Base-by-base conservation (phyloP, 2,113 vertebrate genomes). In the Excalfactoria chinensis region DNA sequence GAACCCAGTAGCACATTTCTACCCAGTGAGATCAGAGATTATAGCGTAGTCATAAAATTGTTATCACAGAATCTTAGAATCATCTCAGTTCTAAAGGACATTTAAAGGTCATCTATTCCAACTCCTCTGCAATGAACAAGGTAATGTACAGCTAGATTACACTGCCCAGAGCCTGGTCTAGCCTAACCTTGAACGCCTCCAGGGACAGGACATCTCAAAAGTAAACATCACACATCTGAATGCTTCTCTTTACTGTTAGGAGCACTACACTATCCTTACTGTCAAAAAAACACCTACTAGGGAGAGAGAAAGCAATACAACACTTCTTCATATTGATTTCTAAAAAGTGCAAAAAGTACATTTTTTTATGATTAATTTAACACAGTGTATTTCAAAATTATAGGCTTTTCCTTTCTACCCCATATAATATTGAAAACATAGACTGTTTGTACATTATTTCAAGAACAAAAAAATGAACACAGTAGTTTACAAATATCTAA, bases 351-450 rank as follows among this genome's bases (percentile, higher is more conserved):
- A 51, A 35, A 63, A 79, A 15, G 5, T 18, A 69, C 2, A 1
- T 20, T 37, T 18, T 18, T 60, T 76, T 46, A 84, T 16, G n/a
- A 32, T 58, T 94, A 83, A 96, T 66, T 96, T 89, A 92, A 44
- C 5, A 58, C 4, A 43, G 19, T n/a, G 14, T 13, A 69, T 81
- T 73, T 94, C 7, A 11, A 28, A 91, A 89, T 43, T 84, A 80
- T 56, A 92, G 62, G 22, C 14, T 91, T 93, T 73, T 69, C 19
- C 71, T 89, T 92, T 75, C 49, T 72, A 11, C 46, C 55, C 32
- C 34, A 17, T 51, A 30, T 63, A 32, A 32, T 62, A 92, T 25
- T 86, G 75, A 75, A 83, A 89, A 89, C 30, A 74, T 20, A 80
- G 58, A 72, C n/a, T 81, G 8, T 63, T 37, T 79, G 8, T 67